These are phyloP conservation scores for Cyrtodaria siliqua DNA, from an alignment of 2,888 invertebrate species.

Conservation along the genomic window DNA sequence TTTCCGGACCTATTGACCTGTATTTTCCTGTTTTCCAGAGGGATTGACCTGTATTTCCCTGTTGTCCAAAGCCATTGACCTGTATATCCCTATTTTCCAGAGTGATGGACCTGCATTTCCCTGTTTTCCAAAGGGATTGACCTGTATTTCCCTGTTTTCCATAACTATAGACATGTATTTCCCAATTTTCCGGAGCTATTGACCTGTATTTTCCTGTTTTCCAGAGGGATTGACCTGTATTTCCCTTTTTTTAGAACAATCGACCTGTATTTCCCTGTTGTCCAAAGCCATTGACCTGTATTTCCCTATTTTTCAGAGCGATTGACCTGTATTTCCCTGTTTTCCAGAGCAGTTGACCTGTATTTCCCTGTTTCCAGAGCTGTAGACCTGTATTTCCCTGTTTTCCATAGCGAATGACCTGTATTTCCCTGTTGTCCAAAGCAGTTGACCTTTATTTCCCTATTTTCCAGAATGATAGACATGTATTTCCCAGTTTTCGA, in stretches of 20 bases:
- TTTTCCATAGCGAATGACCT: slow-evolving; percentile 43
- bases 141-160: slow-evolving; percentile 70
- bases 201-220: slow-evolving; percentile 65
- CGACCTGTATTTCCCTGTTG: slow-evolving; percentile 68
- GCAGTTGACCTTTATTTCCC: slow-evolving; percentile 26
- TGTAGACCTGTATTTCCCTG: not conserved
- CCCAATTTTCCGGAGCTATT: slow-evolving; percentile 28
- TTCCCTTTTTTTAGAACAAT: slow-evolving; percentile 32
- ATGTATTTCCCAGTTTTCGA: slow-evolving; percentile 71
- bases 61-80: slow-evolving; percentile 38
- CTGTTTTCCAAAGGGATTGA: slow-evolving; percentile 35
- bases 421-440: slow-evolving; percentile 69
- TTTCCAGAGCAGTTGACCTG: slow-evolving; percentile 46
- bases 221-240: no score
- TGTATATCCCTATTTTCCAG: slow-evolving; percentile 72
- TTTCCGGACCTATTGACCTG: slow-evolving; percentile 47
- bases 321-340: slow-evolving; percentile 66
- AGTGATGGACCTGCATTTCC: no score
- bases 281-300: no score
- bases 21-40: slow-evolving; percentile 73
- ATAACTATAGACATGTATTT: no score
- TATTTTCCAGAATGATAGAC: slow-evolving; percentile 36
- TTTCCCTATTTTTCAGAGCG: slow-evolving; percentile 21
- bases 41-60: no score
- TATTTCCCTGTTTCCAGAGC: slow-evolving; percentile 73